Evolutionary conservation across 2,888 invertebrate genomes (phyloP).

Genomic region (Drosophila rubida): DNA sequence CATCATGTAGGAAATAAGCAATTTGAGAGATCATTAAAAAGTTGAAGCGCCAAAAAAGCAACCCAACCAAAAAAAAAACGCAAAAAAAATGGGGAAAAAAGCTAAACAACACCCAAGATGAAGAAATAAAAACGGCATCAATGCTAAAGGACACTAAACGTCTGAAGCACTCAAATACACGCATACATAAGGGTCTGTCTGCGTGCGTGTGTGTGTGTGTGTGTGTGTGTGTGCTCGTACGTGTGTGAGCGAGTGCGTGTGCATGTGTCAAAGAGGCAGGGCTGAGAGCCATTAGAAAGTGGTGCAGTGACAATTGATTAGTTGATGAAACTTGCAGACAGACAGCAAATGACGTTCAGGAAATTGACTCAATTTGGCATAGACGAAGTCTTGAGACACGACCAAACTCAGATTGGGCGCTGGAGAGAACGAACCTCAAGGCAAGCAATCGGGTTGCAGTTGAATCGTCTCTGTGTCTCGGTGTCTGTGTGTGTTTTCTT

Average conservation of each 20-base stretch:
- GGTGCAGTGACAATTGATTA: conserved; percentile 51
- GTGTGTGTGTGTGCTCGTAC: too few species aligned
- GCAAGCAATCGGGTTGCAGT: conserved; percentile 47
- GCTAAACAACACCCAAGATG: conserved; percentile 46
- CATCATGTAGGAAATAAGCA: conserved; percentile 78
- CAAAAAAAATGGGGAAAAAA: conserved; percentile 12
- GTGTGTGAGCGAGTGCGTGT: conserved; percentile 1
- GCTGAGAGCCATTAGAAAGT: conserved; percentile 32
- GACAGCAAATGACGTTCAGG: conserved; percentile 42
- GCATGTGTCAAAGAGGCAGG: conserved; percentile 35
- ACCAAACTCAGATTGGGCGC: background rate
- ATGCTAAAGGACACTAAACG: conserved; percentile 66
- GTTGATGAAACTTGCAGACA: conserved; percentile 46
- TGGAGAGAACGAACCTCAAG: conserved; percentile 13
- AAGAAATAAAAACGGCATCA: conserved; percentile 72
- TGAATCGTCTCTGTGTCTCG: conserved; percentile 49
- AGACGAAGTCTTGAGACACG: conserved; percentile 34
- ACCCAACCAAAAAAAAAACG: conserved; percentile 15
- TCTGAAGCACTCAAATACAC: conserved; percentile 42
- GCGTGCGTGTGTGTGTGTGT: background rate
- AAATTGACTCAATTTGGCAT: conserved; percentile 71
- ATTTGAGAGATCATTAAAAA: conserved; percentile 80
- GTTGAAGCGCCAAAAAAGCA: conserved; percentile 63
- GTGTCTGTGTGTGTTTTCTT: conserved; percentile 17
- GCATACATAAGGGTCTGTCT: background rate